Base-by-base conservation (phyloP, 2,113 vertebrate species). In the Motacilla alba region DNA sequence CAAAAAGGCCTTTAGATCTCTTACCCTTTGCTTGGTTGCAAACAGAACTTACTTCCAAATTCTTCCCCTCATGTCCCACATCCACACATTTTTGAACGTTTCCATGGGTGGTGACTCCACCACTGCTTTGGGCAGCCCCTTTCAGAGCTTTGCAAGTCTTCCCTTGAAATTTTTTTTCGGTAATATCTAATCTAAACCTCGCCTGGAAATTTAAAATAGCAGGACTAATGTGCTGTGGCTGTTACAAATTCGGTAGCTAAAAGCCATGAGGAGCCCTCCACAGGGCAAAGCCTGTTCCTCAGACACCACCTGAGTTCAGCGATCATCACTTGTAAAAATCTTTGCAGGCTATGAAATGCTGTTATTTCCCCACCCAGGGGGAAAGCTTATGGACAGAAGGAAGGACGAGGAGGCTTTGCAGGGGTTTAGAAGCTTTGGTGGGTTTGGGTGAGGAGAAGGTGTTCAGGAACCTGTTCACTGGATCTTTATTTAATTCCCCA, bases 251-350 rank as follows among this genome's bases (percentile, higher is more conserved):
- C 0, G 0, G 28, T 46, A 62, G 67, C 46, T 41, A 43, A 33
- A 77, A 62, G 1, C 4, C 1, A 0, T 0, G 2, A 37, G 53
- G 28, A 67, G 30, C 2, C 62, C 23, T 69, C 58, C 15, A 3
- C 1, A 15, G 10, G 7, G 24, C 11, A 46, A 30, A 26, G 37
- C 9, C 13, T 37, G 7, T 63, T 59, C 47, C 19, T 81, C 31
- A 37, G 39, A 19, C 11, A 35, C 9, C 1, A 0, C 3, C 11
- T 3, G 28, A 68, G 4, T 72, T 46, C 46, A 83, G 22, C 28
- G 49, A 8, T 26, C 7, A 3, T 30, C 27, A 22, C 33, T 73
- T 47, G 22, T 28, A 53, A 60, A 49, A 63, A 21, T 9, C 49
- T 4, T 18, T 69, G 30, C 16, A 27, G 19, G 21, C 2, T 16